These are phyloP conservation scores for Engystomops pustulosus DNA, from an alignment of 2,113 vertebrate genomes.

Conservation along the genomic window DNA sequence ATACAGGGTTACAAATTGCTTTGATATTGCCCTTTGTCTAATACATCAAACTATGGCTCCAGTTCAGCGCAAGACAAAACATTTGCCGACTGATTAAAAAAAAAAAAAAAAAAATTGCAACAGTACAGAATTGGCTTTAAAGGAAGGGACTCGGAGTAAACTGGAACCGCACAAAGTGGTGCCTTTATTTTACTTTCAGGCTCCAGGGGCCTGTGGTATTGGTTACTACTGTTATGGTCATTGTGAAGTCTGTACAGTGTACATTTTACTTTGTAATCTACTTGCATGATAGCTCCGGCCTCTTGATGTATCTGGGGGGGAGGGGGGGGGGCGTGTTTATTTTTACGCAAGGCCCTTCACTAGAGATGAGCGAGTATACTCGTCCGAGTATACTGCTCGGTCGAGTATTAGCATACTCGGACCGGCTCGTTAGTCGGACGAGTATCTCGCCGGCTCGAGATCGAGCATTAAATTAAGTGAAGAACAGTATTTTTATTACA, in stretches of 20 bases:
- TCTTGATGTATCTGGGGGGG: too few relatives aligned
- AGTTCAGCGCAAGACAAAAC: slow-evolving; percentile 45
- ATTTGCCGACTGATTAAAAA: slow-evolving; percentile 34
- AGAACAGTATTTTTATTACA: too few relatives aligned
- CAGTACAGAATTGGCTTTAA: slow-evolving; percentile 39
- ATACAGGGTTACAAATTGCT: slow-evolving; percentile 60
- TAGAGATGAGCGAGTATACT: too few relatives aligned
- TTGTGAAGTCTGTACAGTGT: not conserved
- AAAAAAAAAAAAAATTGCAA: slow-evolving; percentile 31
- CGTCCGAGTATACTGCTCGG: too few relatives aligned
- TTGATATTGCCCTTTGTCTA: slow-evolving; percentile 61
- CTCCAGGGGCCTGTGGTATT: not conserved
- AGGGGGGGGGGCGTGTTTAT: too few relatives aligned
- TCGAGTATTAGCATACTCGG: too few relatives aligned
- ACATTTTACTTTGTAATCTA: not conserved
- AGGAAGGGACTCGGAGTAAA: slow-evolving; percentile 33
- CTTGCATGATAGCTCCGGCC: too few relatives aligned
- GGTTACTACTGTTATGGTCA: not conserved
- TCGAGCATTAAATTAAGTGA: too few relatives aligned
- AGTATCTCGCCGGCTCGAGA: too few relatives aligned
- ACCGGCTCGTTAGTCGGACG: too few relatives aligned
- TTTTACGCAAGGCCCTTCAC: too few relatives aligned
- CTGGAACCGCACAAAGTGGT: not conserved
- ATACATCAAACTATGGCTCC: slow-evolving; percentile 55
- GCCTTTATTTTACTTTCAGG: not conserved